These are phyloP conservation scores for Mythimna pallens DNA, from an alignment of 2,888 invertebrate species.

Conservation along the genomic window DNA sequence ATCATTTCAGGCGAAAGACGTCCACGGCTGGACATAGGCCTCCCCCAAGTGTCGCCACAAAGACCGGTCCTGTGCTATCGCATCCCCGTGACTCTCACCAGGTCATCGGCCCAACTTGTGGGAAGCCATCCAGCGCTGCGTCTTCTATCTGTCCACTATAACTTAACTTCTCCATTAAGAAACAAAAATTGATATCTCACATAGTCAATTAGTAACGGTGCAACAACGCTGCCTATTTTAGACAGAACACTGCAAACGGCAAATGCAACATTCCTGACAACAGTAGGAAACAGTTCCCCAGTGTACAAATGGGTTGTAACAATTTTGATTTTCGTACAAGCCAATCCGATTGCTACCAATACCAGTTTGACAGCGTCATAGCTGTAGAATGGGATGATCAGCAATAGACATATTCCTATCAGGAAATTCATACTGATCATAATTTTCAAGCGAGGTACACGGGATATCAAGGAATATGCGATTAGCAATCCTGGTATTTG, in stretches of 20 bases:
- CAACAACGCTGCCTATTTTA: not conserved
- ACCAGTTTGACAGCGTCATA: not conserved
- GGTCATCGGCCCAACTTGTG: too few relatives aligned
- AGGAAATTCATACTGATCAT: not conserved
- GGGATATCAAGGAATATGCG: not conserved
- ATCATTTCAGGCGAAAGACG: too few relatives aligned
- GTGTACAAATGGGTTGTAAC: not conserved
- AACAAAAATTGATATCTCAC: not conserved
- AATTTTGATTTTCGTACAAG: not conserved
- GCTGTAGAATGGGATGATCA: not conserved
- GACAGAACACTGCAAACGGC: not conserved
- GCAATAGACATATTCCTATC: not conserved
- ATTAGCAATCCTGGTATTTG: not conserved
- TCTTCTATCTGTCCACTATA: too few relatives aligned
- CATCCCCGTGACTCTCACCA: too few relatives aligned
- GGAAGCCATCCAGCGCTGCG: too few relatives aligned
- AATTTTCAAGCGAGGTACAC: not conserved
- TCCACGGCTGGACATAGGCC: too few relatives aligned
- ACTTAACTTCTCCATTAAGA: too few relatives aligned
- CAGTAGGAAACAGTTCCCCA: constrained; percentile 3
- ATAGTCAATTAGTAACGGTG: not conserved
- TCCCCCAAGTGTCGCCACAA: too few relatives aligned
- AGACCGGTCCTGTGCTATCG: too few relatives aligned
- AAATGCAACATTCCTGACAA: not conserved
- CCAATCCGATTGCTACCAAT: not conserved